phyloP scores from a whole-genome alignment of 2,113 vertebrate genomes.

The Aphyosemion australe region DNA sequence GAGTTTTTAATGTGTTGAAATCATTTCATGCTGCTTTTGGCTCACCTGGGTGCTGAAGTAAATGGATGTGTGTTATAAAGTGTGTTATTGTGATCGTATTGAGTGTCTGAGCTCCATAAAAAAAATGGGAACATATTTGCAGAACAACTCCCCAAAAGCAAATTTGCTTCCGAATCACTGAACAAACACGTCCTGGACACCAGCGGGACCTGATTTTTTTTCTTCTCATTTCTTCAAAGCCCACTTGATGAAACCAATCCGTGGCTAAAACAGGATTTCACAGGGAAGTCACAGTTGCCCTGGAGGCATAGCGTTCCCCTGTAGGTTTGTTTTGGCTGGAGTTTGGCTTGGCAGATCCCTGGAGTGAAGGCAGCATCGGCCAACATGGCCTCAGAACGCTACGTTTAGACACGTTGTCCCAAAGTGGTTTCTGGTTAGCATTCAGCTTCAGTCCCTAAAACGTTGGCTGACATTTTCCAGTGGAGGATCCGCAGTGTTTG shows the following conservation, averaged over 20 bases:
- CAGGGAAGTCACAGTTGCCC: slow-evolving; percentile 11
- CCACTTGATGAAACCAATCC: slow-evolving; percentile 12
- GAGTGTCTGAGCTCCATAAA: neutral
- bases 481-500: slow-evolving; percentile 11
- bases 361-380: slow-evolving; percentile 8
- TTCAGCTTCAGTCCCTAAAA: slow-evolving; percentile 1
- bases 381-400: slow-evolving; percentile 28
- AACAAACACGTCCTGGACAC: slow-evolving; percentile 1
- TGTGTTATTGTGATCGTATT: neutral
- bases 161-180: neutral
- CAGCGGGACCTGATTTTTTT: neutral
- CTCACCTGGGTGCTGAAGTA: too few species aligned
- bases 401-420: slow-evolving; percentile 20
- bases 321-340: slow-evolving; percentile 39
- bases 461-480: slow-evolving; percentile 34
- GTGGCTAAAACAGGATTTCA: slow-evolving; percentile 7
- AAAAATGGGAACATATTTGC: neutral
- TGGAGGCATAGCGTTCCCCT: slow-evolving; percentile 23
- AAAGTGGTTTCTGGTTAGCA: slow-evolving; percentile 11
- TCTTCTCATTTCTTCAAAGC: slow-evolving; percentile 11
- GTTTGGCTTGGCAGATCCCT: slow-evolving; percentile 13
- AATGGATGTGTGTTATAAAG: too few species aligned
- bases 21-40: too few species aligned
- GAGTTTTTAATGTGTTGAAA: too few species aligned
- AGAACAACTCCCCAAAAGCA: neutral